Base-by-base conservation (phyloP, 2,888 invertebrate species). In the Adelognathus sp. region DNA sequence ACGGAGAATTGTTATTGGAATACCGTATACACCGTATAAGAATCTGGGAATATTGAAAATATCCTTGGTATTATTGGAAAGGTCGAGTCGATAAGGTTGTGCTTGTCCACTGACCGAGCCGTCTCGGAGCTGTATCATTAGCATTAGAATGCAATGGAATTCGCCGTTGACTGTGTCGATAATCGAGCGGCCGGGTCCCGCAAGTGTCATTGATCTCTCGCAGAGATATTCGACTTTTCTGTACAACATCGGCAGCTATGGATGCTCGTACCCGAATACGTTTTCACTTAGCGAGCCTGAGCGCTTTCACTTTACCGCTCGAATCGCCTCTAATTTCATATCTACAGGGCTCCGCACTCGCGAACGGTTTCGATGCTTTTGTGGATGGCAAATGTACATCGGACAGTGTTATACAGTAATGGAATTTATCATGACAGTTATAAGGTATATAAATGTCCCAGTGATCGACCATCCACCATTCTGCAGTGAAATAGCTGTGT, bases 221-320 rank as follows among this genome's bases (percentile, higher is more conserved):
- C 27, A n/a, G 36, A 6, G 52, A 63, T 63, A 72, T 63, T 54
- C 44, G 54, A 60, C 39, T 41, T 16, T 31, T 24, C 29, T 6
- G n/a, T 24, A 9, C 39, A 50, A 24, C 24, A 33, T 31, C 24
- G 54, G n/a, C 46, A 9, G 21, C 46, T 33, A 21, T 18, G 54
- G 54, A 66, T 69, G 73, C n/a, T n/a, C 73, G 44, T 56, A 46
- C 67, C 67, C 77, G 72, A 72, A 77, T 77, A 73, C 63, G 67
- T 71, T 77, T 77, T 77, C 73, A 77, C 76, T 77, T 72, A 2
- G 41, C 61, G 27, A 61, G 39, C 56, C n/a, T n/a, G 56, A n/a
- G 58, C 56, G 70, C 76, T 76, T 76, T 76, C 76, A 76, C 76
- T 76, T 76, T 14, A 56, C 56, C 67, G 72, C 67, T 67, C 60